Evolutionary conservation across 1,140 invertebrate species (phyloP).

Genomic region (Hypsibius dujardini): DNA sequence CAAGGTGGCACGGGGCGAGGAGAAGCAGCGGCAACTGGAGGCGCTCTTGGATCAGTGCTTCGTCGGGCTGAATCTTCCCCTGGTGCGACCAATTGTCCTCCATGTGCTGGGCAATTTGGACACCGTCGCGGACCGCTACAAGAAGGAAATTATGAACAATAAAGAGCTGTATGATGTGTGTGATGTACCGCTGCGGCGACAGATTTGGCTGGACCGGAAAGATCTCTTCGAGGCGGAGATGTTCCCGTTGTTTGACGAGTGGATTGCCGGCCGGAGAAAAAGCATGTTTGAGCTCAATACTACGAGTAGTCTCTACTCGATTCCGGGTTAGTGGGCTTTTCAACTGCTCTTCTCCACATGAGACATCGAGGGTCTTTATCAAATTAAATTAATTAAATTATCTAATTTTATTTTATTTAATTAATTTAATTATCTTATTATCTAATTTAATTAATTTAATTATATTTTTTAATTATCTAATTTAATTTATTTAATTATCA

Average conservation of each 20-base stretch:
- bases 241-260: not conserved
- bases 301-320: not conserved
- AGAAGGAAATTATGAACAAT: conserved; percentile 14
- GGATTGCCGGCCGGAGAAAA: not conserved
- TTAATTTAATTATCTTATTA: too few relatives aligned
- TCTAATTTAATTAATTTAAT: too few relatives aligned
- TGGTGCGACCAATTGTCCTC: not conserved
- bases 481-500: too few relatives aligned
- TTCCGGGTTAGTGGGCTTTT: not conserved
- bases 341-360: too few relatives aligned
- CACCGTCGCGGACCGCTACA: not conserved
- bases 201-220: conserved; percentile 14
- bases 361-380: too few relatives aligned
- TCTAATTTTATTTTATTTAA: too few relatives aligned
- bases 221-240: not conserved
- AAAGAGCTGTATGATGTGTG: conserved; percentile 14
- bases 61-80: conserved; percentile 6
- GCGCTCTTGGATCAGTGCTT: not conserved
- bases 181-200: not conserved
- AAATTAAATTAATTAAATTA: too few relatives aligned
- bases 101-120: not conserved
- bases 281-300: conserved; percentile 1
- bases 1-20: not conserved
- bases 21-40: not conserved
- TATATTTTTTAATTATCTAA: too few relatives aligned